Evolutionary conservation across 2,888 invertebrate species (phyloP), one percentile per base, ranked within the genome.

Genomic region (Fragum whitleyi): DNA sequence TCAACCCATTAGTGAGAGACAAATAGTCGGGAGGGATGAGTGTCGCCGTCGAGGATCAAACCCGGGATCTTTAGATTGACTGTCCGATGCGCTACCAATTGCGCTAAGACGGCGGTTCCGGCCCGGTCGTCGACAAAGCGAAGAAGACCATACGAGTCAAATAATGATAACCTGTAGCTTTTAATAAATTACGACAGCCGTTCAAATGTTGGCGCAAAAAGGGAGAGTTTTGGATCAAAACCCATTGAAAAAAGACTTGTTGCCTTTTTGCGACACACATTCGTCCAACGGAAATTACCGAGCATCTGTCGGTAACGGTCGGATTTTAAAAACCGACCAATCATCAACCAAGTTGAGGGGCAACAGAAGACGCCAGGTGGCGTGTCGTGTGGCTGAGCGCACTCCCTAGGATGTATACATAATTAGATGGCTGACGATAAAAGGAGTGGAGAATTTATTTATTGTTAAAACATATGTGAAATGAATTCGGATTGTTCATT

Each of bases 241-340:
- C 5, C 61, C 61, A 61, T 61, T 61, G 23, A 61, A 19, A 61
- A 61, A 61, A 61, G 28, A 61, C 61, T 32, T 61, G 61, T 61
- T 61, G 61, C 29, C 26, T 26, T 14, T 39, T 9, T 39, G n/a
- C 36, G 62, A 62, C 62, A 36, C 21, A 62, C 36, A 65, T 65
- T 36, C 65, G 65, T 39, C 42, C 39, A 65, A 65, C 65, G 65
- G 65, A 65, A 42, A 65, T 26, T 36, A 42, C 65, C 65, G 65
- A 32, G 42, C 65, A 65, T 21, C 65, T 65, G 65, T 65, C 65
- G 65, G 65, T 65, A 65, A 65, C 65, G 65, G 65, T 65, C 65
- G 65, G 65, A 42, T 42, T 26, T 21, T 65, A 21, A 21, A 36
- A 65, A 39, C 26, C 36, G 65, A 65, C 65, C 65, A 65, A 65